These are phyloP conservation scores for Quiscalus mexicanus DNA, from an alignment of 2,113 vertebrate genomes.

Conservation along the genomic window DNA sequence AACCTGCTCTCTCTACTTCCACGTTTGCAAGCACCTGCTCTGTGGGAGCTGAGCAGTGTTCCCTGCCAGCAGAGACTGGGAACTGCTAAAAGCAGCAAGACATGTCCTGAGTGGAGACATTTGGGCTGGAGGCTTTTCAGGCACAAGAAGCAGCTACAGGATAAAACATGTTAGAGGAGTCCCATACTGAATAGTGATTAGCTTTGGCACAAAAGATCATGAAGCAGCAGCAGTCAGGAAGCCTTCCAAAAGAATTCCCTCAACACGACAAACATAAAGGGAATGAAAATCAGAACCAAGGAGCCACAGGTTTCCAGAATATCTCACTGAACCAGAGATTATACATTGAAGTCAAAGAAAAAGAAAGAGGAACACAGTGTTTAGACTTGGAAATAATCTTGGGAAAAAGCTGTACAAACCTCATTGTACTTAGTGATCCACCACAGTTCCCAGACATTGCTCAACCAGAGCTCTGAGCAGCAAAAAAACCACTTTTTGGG, in stretches of 20 bases:
- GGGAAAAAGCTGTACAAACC: background rate
- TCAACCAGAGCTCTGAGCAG: background rate
- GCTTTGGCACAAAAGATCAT: background rate
- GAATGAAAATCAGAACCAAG: background rate
- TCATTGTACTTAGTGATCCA: background rate
- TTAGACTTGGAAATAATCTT: background rate
- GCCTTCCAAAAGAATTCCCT: slow-evolving; percentile 26
- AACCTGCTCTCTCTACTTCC: background rate
- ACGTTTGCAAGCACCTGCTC: background rate
- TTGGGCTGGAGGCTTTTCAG: background rate
- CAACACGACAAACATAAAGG: background rate
- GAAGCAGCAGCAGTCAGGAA: slow-evolving; percentile 18
- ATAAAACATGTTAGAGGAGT: background rate
- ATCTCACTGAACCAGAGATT: background rate
- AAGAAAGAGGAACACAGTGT: background rate
- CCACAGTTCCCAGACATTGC: background rate
- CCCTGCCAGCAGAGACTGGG: background rate
- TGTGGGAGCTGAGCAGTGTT: background rate
- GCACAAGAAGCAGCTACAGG: background rate
- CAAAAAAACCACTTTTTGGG: background rate
- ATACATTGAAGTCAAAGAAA: background rate
- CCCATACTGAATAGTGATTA: background rate
- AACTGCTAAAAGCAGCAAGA: background rate
- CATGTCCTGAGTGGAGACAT: background rate
- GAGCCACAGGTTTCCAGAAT: background rate